Base-by-base conservation (phyloP, 2,113 vertebrate genomes). In the Halcyon senegalensis region DNA sequence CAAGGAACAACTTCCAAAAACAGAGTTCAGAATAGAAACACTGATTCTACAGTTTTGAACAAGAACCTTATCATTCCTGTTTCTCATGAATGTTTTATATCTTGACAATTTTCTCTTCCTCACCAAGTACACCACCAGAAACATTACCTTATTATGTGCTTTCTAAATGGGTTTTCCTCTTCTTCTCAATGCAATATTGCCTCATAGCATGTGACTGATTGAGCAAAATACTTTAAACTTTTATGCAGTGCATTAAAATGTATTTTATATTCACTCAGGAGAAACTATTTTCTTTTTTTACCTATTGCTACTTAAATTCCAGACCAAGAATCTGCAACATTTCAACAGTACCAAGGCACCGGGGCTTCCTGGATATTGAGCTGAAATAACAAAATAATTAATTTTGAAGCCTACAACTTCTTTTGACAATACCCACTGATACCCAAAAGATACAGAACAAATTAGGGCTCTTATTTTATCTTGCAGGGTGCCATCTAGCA, bases 31-130 rank as follows among this genome's bases (percentile, higher is more conserved):
- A 53, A 84, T 11, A 92, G 88, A 92, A 96, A 89, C 62, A 91
- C 90, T 51, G 76, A 88, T 84, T 81, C 75, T 88, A 87, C 41
- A 48, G 39, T 73, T 91, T 84, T 79, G 51, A 89, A 74, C 72
- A 94, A 82, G 93, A 94, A 85, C 31, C 13, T 79, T 80, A 81
- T 63, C 24, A 70, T 89, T 82, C 1, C 0, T 46, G 1, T 80
- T 89, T 80, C 84, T 95, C 83, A 83, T 95, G 43, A 94, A 94
- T 82, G 44, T 93, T 94, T 95, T 66, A 75, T 69, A 73, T 41
- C 59, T 69, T 0, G 0, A 25, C 19, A 51, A 82, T 96, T 93
- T 91, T 94, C 80, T 58, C 10, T 69, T 91, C 75, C 70, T 94
- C 69, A 84, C 84, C 90, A 94, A 78, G 66, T 74, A 46, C 87